Evolutionary conservation across 2,888 invertebrate species (phyloP), one percentile per base, ranked within the genome.

Genomic region (Dynastes tityus): DNA sequence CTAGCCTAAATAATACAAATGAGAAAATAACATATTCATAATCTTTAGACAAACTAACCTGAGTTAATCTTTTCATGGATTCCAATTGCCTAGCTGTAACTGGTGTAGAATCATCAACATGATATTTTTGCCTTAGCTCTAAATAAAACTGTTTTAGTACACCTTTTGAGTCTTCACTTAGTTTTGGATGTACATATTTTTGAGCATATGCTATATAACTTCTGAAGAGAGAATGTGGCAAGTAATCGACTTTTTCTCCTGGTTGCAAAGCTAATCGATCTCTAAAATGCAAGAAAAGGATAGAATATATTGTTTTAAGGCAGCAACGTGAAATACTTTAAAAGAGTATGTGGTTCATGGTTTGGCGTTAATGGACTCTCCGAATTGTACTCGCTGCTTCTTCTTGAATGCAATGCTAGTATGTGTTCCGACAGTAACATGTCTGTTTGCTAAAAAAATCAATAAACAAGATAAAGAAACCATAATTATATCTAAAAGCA

Each of bases 151-250:
- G 89, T 88, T 95, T 93, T 29, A 97, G 87, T 0, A 93, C 89
- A 80, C 90, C 89, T 2, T 93, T 93, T 2, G 98, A 97, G 75
- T 93, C 94, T 0, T 89, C 87, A 51, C 93, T 93, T 22, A 98
- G 90, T 84, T 91, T 92, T 0, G 98, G 97, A 82, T 95, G 93
- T 0, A 97, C 95, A 88, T 96, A 96, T 87, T 96, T 94, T 80
- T 95, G 92, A 0, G 97, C 96, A 88, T 98, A 98, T 0, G 95
- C 95, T 82, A 98, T 95, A 86, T 97, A 98, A 89, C 97, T 98
- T 80, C 97, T 92, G 3, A 98, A 90, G 67, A 96, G 88, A 74
- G 92, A 91, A 71, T 93, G 90, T 0, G 98, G 96, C 78, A 98
- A 89, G 2, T 92, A 89, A 86, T 97, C 95, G 49, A 94, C 87